Conservation (phyloP, 1,140 invertebrate genomes). For the Popillia japonica region DNA sequence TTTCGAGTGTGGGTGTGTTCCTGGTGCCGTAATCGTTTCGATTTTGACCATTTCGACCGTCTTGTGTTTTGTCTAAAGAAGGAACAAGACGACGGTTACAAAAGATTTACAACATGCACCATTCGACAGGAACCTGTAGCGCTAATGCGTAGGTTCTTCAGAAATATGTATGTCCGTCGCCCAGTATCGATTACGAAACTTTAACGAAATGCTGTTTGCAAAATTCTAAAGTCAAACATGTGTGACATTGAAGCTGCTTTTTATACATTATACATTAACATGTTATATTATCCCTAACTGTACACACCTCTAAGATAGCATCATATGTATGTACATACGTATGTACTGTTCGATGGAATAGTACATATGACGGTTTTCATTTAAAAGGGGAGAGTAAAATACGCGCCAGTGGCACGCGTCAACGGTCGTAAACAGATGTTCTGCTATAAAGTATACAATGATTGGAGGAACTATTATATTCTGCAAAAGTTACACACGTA, state of each 20-base stretch:
- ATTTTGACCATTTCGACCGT: slow-evolving; percentile 14
- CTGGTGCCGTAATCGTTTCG: not conserved
- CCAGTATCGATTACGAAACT: too few species aligned
- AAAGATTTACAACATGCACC: not conserved
- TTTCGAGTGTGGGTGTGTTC: not conserved
- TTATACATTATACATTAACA: too few species aligned
- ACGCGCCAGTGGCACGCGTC: not conserved
- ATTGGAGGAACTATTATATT: too few species aligned
- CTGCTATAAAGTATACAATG: not conserved
- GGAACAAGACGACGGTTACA: not conserved
- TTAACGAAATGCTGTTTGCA: not conserved
- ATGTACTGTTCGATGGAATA: not conserved
- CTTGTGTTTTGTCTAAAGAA: not conserved
- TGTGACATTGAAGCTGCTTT: too few species aligned
- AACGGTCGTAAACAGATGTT: slow-evolving; percentile 2
- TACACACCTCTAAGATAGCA: not conserved
- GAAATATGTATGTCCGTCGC: too few species aligned
- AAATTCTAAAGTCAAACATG: not conserved
- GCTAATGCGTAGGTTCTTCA: not conserved
- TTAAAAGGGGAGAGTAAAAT: slow-evolving; percentile 3
- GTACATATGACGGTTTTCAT: not conserved
- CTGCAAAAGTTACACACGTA: too few species aligned
- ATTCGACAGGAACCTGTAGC: not conserved
- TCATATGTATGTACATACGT: not conserved
- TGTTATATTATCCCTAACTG: not conserved